A percentile compares a stretch with the other conserved stretches of the same genome.
Conservation (phyloP, 2,888 invertebrate species). For the Deilephila elpenor region DNA sequence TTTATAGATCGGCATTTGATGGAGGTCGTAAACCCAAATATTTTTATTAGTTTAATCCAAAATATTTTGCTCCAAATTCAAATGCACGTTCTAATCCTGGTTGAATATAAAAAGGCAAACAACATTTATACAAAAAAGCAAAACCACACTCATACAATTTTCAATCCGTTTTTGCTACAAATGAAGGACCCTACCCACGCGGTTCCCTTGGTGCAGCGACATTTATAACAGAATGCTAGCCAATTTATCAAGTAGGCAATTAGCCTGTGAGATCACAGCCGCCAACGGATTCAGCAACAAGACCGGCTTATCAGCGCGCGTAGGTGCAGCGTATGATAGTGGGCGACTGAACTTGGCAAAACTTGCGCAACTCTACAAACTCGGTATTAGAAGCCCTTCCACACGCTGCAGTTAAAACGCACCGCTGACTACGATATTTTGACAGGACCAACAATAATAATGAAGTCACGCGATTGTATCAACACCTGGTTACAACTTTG, state of each 20-base stretch:
- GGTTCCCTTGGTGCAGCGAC: slow-evolving; percentile 27
- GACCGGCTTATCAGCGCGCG: slow-evolving; percentile 54
- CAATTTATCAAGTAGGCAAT: slow-evolving; percentile 41
- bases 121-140: neutral
- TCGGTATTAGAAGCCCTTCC: slow-evolving; percentile 1
- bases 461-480: slow-evolving; percentile 15
- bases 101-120: neutral
- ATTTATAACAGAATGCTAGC: slow-evolving; percentile 40
- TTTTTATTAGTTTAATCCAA: neutral
- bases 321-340: slow-evolving; percentile 72
- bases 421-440: neutral
- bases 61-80: slow-evolving; percentile 7
- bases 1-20: neutral
- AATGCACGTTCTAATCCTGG: neutral
- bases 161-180: neutral
- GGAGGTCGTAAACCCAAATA: neutral
- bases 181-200: slow-evolving; percentile 10
- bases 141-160: neutral
- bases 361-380: slow-evolving; percentile 63
- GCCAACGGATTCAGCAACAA: slow-evolving; percentile 47
- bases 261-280: slow-evolving; percentile 41
- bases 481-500: neutral
- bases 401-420: neutral
- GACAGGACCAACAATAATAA: neutral
- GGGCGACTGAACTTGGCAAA: slow-evolving; percentile 75